phyloP scores from a whole-genome alignment of 2,888 invertebrate species.

The Calliscelio sp. region DNA sequence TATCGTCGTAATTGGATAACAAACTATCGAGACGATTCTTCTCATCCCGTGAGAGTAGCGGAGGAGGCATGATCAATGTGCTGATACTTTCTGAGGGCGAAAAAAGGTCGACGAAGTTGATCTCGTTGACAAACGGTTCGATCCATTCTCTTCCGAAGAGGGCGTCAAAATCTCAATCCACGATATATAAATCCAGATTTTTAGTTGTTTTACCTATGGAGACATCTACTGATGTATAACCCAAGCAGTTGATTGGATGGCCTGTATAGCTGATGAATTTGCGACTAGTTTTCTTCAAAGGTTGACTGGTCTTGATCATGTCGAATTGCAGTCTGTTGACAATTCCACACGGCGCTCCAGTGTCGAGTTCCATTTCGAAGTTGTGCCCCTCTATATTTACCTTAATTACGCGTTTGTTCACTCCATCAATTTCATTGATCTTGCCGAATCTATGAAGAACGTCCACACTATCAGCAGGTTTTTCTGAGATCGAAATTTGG shows the following conservation, averaged over 20 bases:
- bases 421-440: background rate
- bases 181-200: slow-evolving; percentile 32
- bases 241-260: slow-evolving; percentile 47
- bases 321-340: slow-evolving; percentile 7
- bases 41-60: background rate
- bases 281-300: slow-evolving; percentile 31
- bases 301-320: slow-evolving; percentile 18
- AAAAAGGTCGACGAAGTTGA: slow-evolving; percentile 15
- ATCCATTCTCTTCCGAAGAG: slow-evolving; percentile 39
- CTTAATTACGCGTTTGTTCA: slow-evolving; percentile 36
- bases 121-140: slow-evolving; percentile 4
- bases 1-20: background rate
- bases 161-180: slow-evolving; percentile 38
- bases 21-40: background rate
- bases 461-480: background rate
- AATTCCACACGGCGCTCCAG: slow-evolving; percentile 61
- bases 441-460: slow-evolving; percentile 22
- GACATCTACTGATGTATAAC: slow-evolving; percentile 24
- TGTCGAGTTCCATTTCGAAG: slow-evolving; percentile 47
- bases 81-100: background rate
- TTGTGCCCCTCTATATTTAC: slow-evolving; percentile 42
- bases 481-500: background rate
- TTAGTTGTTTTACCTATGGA: slow-evolving; percentile 15
- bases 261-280: slow-evolving; percentile 58
- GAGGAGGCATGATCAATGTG: no score